Conservation (phyloP, 2,113 vertebrate genomes). For the Crotalus tigris region DNA sequence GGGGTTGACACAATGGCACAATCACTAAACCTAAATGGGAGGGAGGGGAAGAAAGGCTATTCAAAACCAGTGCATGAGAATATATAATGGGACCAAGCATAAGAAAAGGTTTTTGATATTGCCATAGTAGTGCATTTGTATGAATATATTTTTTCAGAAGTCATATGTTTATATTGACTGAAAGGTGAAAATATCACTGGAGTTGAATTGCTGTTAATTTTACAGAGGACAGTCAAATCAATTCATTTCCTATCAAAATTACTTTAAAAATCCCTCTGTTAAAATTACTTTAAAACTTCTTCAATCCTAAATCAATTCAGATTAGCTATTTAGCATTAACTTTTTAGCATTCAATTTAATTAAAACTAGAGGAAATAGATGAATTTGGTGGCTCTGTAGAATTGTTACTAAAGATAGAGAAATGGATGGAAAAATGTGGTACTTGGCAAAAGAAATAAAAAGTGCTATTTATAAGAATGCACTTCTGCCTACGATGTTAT, state of each 20-base stretch:
- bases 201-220: not conserved
- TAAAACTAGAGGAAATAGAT: not conserved
- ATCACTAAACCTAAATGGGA: not conserved
- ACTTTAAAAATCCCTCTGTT: not conserved
- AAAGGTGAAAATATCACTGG: not conserved
- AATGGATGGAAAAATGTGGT: not conserved
- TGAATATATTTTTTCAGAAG: not conserved
- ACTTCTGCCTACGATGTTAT: not conserved
- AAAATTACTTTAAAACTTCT: not conserved
- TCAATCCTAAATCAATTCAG: not conserved
- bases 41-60: too few species aligned
- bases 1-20: not conserved
- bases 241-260: not conserved
- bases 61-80: not conserved
- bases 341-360: not conserved
- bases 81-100: not conserved
- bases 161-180: not conserved
- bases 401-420: not conserved
- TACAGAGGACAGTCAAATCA: not conserved
- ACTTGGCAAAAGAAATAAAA: not conserved
- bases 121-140: not conserved
- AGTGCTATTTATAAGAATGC: not conserved
- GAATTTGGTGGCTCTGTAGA: not conserved
- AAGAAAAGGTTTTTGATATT: not conserved
- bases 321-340: not conserved